Evolutionary conservation across 2,113 vertebrate genomes (phyloP).

Genomic region (Mus spicilegus): DNA sequence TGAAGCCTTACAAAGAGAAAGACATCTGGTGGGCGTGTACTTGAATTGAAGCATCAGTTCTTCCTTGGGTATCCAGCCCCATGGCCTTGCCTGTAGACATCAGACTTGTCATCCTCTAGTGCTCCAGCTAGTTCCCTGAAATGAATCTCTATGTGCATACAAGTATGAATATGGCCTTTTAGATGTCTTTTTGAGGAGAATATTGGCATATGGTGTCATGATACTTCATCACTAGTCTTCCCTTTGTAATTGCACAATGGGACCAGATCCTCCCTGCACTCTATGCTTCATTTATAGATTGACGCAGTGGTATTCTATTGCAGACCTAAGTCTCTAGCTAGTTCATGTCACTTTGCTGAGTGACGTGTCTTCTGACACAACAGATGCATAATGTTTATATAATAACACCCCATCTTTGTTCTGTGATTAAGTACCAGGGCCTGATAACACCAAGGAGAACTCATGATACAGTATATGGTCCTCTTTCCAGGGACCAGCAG

Average conservation of each 20-base stretch:
- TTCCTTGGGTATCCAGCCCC: not conserved
- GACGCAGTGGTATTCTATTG: not conserved
- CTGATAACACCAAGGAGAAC: no score
- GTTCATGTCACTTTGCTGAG: not conserved
- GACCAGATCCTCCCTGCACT: not conserved
- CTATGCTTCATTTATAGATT: not conserved
- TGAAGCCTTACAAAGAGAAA: not conserved
- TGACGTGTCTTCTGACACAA: not conserved
- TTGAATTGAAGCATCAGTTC: not conserved
- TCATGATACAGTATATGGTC: rapidly evolving
- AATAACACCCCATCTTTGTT: not conserved
- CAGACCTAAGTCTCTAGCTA: not conserved
- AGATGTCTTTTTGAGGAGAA: not conserved
- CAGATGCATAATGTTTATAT: not conserved
- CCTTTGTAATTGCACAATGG: rapidly evolving
- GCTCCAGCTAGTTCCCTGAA: not conserved
- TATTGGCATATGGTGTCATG: not conserved
- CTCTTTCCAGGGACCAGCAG: not conserved
- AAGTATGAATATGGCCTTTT: not conserved
- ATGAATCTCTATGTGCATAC: not conserved
- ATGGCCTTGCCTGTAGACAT: not conserved
- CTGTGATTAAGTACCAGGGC: not conserved
- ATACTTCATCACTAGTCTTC: not conserved
- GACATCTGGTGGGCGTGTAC: not conserved
- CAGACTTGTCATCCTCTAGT: not conserved